Evolutionary conservation across 1,140 invertebrate species (phyloP).

Genomic region (Caenorhabditis brenneri): DNA sequence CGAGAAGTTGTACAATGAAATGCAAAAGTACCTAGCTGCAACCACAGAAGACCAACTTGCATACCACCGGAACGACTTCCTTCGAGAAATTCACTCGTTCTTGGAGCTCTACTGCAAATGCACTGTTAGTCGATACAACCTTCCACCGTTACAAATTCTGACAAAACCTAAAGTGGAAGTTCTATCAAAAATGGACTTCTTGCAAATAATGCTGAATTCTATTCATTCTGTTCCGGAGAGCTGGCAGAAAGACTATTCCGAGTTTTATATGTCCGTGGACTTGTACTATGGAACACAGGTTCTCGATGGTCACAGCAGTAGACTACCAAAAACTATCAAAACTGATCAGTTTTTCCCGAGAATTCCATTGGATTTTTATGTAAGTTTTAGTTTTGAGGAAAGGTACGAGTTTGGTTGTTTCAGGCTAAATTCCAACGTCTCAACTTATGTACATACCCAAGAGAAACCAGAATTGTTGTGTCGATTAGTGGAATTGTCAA

Average conservation of each 20-base stretch:
- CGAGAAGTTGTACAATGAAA: conserved; percentile 8
- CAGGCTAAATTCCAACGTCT: conserved; percentile 45
- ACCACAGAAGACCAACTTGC: conserved; percentile 2
- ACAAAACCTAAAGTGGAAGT: conserved; percentile 44
- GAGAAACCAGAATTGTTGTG: conserved; percentile 11
- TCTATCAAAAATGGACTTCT: conserved; percentile 21
- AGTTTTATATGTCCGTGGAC: conserved; percentile 57
- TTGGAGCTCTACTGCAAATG: conserved; percentile 44
- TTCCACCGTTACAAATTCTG: conserved; percentile 20
- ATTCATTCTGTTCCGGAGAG: conserved; percentile 60
- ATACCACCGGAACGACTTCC: conserved; percentile 38
- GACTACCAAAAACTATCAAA: conserved; percentile 37
- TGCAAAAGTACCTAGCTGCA: conserved; percentile 46
- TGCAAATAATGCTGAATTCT: conserved; percentile 57
- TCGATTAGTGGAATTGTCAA: conserved; percentile 27
- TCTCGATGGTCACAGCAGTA: conserved; percentile 30
- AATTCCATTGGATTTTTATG: conserved; percentile 49
- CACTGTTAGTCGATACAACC: conserved; percentile 6
- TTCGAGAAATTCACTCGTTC: conserved; percentile 43
- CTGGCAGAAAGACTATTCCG: conserved; percentile 51
- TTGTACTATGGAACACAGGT: conserved; percentile 55
- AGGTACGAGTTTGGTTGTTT: too few relatives aligned
- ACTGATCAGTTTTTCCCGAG: conserved; percentile 54
- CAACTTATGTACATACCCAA: not conserved
- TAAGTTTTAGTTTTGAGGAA: conserved; percentile 30